Conservation (phyloP, 1,140 invertebrate genomes). For the Calephelis nemesis region DNA sequence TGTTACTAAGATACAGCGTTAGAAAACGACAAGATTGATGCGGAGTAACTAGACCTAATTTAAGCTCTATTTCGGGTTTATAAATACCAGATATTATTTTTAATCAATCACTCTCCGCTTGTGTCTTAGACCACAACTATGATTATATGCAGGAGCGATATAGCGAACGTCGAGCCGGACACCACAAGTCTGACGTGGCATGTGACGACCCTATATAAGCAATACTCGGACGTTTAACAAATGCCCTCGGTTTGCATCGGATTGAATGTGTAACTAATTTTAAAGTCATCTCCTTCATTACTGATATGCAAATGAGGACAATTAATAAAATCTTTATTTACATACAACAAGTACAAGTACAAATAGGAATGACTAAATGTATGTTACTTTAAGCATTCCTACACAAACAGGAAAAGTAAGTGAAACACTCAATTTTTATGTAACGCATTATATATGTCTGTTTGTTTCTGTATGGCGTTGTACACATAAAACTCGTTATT, state of each 20-base stretch:
- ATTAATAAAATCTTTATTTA: not conserved
- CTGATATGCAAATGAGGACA: no score
- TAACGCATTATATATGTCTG: no score
- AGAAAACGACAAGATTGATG: no score
- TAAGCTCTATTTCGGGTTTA: not conserved
- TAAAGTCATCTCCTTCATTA: not conserved
- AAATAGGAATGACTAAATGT: no score
- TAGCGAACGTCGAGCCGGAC: slow-evolving; percentile 50
- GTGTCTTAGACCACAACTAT: slow-evolving; percentile 24
- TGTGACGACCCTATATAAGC: slow-evolving; percentile 51
- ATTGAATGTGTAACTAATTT: not conserved
- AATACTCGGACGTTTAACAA: slow-evolving; percentile 32
- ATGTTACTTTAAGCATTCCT: no score
- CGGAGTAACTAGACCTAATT: no score
- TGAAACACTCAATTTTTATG: no score
- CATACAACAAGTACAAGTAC: no score
- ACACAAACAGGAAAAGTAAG: no score
- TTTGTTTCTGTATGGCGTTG: no score
- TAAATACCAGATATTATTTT: not conserved
- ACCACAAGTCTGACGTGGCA: slow-evolving; percentile 66
- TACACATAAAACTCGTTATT: no score
- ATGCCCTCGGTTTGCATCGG: not conserved
- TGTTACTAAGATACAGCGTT: no score
- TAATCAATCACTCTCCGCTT: slow-evolving; percentile 1
- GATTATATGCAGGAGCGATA: slow-evolving; percentile 46